Percentiles rank a stretch among this genome's conserved stretches.
These are phyloP conservation scores for Eidolon helvum DNA, from an alignment of 2,113 vertebrate species.

Conservation along the genomic window DNA sequence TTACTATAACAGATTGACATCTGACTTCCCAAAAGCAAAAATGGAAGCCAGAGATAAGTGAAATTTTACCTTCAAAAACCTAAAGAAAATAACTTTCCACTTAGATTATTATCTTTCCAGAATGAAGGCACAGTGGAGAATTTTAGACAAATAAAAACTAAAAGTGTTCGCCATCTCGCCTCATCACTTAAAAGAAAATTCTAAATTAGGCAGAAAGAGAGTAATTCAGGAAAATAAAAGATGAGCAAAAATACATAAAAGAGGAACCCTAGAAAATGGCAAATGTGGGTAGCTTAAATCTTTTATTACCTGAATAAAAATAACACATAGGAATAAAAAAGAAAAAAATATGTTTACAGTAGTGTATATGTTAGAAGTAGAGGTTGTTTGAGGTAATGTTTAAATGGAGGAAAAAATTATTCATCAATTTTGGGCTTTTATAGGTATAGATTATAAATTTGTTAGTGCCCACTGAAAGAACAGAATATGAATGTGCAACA, in stretches of 20 bases:
- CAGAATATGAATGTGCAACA: neutral
- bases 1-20: neutral
- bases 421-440: neutral
- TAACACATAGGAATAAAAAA: neutral
- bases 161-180: neutral
- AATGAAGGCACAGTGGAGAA: neutral
- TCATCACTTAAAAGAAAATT: neutral
- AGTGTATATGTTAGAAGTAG: neutral
- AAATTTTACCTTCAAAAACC: neutral
- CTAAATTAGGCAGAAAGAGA: neutral
- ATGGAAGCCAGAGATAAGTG: neutral
- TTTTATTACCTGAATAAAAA: neutral
- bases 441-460: neutral
- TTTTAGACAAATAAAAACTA: neutral
- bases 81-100: neutral
- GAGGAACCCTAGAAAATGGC: neutral
- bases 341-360: neutral
- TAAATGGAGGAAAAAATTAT: neutral
- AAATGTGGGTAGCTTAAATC: neutral
- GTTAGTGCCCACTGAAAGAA: neutral
- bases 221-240: neutral
- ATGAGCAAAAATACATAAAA: neutral
- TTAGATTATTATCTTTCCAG: neutral
- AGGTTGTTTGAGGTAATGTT: neutral
- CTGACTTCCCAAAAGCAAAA: neutral